Conservation (phyloP, 2,888 invertebrate species). For the Ceraclea dissimilis region DNA sequence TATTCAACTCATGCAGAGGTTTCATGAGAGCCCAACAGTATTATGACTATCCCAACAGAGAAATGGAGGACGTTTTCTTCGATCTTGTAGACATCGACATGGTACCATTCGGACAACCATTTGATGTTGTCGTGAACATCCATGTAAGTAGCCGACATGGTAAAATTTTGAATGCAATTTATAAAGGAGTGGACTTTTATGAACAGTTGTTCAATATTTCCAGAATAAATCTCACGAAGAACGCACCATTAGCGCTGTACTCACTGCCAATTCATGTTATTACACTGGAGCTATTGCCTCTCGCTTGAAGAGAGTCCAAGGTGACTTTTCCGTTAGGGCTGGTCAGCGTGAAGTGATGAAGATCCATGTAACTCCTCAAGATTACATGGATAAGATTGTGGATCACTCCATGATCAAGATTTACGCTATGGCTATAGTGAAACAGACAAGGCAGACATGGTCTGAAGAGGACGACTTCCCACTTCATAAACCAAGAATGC, state of each 20-base stretch:
- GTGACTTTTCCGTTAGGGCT: slow-evolving; percentile 53
- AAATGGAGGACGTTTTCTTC: slow-evolving; percentile 55
- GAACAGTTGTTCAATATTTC: slow-evolving; percentile 2
- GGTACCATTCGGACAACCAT: slow-evolving; percentile 58
- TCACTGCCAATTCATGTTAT: slow-evolving; percentile 58
- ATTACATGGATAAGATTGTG: slow-evolving; percentile 62
- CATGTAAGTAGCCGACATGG: slow-evolving; percentile 36
- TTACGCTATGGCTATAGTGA: slow-evolving; percentile 62
- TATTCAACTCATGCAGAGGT: slow-evolving; percentile 60
- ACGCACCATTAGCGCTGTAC: slow-evolving; percentile 54
- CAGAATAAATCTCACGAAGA: slow-evolving; percentile 55
- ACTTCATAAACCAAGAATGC: slow-evolving; percentile 58
- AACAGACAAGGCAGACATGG: slow-evolving; percentile 67
- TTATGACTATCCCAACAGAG: slow-evolving; percentile 52
- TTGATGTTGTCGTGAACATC: slow-evolving; percentile 58
- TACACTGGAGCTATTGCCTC: slow-evolving; percentile 62
- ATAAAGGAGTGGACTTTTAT: neutral
- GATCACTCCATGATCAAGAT: slow-evolving; percentile 66
- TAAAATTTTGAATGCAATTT: neutral
- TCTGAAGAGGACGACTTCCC: slow-evolving; percentile 67
- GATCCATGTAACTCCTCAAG: slow-evolving; percentile 54
- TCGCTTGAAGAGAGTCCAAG: slow-evolving; percentile 54
- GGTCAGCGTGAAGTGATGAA: slow-evolving; percentile 55
- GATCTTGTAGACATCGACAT: slow-evolving; percentile 59
- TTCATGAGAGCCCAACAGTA: slow-evolving; percentile 53